Percentiles rank a stretch among this genome's conserved stretches.
phyloP scores from a whole-genome alignment of 2,797 vertebrate species.

The Poeciliopsis paucimaculata region DNA sequence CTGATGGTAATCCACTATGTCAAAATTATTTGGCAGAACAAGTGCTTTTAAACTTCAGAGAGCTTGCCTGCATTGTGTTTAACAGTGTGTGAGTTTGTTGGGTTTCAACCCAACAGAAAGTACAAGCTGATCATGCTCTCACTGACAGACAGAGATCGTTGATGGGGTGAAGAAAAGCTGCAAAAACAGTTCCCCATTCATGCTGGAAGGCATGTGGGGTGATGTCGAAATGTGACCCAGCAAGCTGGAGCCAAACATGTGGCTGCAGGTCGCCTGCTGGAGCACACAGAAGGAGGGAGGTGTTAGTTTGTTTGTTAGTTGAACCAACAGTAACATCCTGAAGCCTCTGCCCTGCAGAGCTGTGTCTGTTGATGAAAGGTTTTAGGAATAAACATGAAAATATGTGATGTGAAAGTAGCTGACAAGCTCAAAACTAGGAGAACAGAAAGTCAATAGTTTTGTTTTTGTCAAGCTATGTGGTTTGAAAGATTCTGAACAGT shows the following conservation, averaged over 20 bases:
- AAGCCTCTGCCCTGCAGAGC: constrained; percentile 19
- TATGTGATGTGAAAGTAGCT: background rate
- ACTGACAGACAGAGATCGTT: constrained; percentile 8
- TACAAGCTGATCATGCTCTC: background rate
- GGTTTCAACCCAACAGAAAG: constrained; percentile 21
- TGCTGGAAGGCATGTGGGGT: constrained; percentile 30
- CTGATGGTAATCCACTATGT: background rate
- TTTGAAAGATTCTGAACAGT: background rate
- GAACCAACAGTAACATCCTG: constrained; percentile 20
- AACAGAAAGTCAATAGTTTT: background rate
- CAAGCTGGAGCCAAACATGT: constrained; percentile 61
- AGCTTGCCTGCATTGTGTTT: background rate
- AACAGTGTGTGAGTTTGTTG: constrained; percentile 2
- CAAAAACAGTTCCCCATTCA: constrained; percentile 26
- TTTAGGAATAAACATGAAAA: background rate
- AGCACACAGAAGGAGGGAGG: constrained; percentile 14
- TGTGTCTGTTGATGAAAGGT: constrained; percentile 26
- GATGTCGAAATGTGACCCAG: constrained; percentile 58
- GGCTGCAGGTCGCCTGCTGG: constrained; percentile 65
- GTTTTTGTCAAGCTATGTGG: background rate
- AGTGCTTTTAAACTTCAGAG: background rate
- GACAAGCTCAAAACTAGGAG: background rate
- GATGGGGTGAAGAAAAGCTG: constrained; percentile 15
- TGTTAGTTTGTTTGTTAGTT: constrained; percentile 6
- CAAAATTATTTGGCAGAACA: background rate